Evolutionary conservation across 2,113 vertebrate species (phyloP).

Genomic region (Acrocephalus kingi): DNA sequence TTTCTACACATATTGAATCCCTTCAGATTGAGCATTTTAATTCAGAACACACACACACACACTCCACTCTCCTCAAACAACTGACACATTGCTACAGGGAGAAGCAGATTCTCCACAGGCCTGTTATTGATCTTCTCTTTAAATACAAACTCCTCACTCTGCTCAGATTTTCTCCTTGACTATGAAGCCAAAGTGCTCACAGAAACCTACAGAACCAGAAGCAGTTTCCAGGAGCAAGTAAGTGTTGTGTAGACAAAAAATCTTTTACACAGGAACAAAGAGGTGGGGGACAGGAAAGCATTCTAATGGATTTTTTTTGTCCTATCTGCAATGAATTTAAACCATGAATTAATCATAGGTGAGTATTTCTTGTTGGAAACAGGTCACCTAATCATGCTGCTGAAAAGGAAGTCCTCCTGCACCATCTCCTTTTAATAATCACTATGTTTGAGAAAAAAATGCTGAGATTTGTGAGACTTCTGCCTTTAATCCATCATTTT

Average conservation of each 20-base stretch:
- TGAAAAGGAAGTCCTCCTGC: background rate
- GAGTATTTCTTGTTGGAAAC: background rate
- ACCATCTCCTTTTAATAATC: background rate
- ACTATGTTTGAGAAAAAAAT: background rate
- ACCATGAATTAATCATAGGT: background rate
- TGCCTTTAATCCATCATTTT: background rate
- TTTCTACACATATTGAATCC: background rate
- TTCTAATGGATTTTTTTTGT: background rate
- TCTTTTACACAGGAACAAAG: background rate
- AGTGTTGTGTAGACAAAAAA: background rate
- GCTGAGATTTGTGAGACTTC: background rate
- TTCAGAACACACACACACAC: background rate
- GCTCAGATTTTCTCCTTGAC: background rate
- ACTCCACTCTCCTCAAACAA: background rate
- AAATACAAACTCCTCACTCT: background rate
- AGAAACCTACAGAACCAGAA: background rate
- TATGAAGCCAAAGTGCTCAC: background rate
- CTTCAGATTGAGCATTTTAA: background rate
- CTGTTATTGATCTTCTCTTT: background rate
- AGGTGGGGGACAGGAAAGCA: background rate
- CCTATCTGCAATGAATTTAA: background rate
- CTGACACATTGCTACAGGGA: background rate
- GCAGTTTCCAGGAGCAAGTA: background rate
- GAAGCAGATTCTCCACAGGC: background rate
- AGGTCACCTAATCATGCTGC: background rate